Evolutionary conservation across 2,113 vertebrate species (phyloP), one percentile per base, ranked within the genome.

Genomic region (Tretioscincus oriximinensis): DNA sequence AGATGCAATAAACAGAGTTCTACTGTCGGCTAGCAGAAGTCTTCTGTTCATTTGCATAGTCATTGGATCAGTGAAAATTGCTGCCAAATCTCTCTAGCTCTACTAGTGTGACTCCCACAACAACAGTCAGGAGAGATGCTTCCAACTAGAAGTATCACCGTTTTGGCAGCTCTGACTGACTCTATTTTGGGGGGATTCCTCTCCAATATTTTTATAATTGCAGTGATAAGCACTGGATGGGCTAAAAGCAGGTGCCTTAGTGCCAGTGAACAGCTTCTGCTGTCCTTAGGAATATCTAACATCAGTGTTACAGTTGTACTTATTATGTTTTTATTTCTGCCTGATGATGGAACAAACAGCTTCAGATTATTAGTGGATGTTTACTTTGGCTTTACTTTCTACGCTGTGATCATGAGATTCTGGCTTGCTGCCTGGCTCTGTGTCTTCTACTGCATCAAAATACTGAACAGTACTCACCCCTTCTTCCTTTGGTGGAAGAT

Each of bases 371-470:
- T 21, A 9, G 22, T 12, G 3, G 7, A 5, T 2, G 9, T 31
- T 7, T 6, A 22, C 7, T 21, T 1, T 29, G 9, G 2, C 49
- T 11, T 74, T 4, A 2, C 2, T 16, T 3, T 9, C 28, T 58
- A 22, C 21, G 14, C 21, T 28, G 4, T 60, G 2, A 10, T 74
- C 16, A 29, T 8, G 28, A 54, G 72, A 74, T 31, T 22, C n/a
- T 74, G 72, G 72, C 20, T 74, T 22, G 31, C 9, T 74, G 72
- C 72, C 28, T 74, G 51, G 72, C 72, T 74, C 72, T 74, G 72
- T 31, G n/a, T 58, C 72, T 74, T 74, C 51, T 74, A 74, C n/a
- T 74, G 49, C 72, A 3, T 74, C 72, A 74, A 74, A 54, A 74
- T 74, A 31, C 51, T 74, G 18, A 74, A 74, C 51, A 31, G 72